Percentiles rank a stretch among this genome's conserved stretches.
Conservation (phyloP, 2,888 invertebrate genomes). For the Hyposoter dolosus region DNA sequence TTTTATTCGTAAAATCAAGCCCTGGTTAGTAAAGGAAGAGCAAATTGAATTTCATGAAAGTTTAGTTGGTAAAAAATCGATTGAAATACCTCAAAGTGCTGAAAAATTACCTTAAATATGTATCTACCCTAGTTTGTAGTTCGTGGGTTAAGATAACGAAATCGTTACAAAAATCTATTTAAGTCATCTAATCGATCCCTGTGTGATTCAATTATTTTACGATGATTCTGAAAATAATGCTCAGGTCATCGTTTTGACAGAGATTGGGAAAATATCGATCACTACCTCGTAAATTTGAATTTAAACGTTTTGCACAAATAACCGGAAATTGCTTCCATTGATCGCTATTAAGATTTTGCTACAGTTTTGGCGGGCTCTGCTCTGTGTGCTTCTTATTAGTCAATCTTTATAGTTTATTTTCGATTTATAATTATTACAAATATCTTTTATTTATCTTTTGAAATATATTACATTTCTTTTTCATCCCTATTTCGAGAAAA, state of each 20-base stretch:
- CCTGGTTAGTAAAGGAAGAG: too few relatives aligned
- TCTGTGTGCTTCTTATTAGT: constrained; percentile 17
- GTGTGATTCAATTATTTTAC: background rate
- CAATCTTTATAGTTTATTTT: constrained; percentile 58
- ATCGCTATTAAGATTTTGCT: background rate
- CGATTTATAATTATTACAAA: constrained; percentile 62
- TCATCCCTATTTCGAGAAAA: constrained; percentile 36
- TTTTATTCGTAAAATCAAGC: too few relatives aligned
- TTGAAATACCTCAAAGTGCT: too few relatives aligned
- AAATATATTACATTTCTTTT: constrained; percentile 57
- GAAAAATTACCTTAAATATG: too few relatives aligned
- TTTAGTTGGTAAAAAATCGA: too few relatives aligned
- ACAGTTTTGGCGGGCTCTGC: constrained; percentile 32
- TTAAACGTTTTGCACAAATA: too few relatives aligned
- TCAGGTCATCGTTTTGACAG: constrained; percentile 33
- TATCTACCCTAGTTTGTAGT: too few relatives aligned
- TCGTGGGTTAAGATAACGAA: too few relatives aligned
- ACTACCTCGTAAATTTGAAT: background rate
- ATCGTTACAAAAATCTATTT: constrained; percentile 51
- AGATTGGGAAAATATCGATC: background rate
- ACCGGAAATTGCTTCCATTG: background rate
- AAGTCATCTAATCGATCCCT: background rate
- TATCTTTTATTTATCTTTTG: constrained; percentile 66
- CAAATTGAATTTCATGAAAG: too few relatives aligned
- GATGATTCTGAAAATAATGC: constrained; percentile 18